These are phyloP conservation scores for Mareca penelope DNA, from an alignment of 2,797 vertebrate species.

Conservation along the genomic window DNA sequence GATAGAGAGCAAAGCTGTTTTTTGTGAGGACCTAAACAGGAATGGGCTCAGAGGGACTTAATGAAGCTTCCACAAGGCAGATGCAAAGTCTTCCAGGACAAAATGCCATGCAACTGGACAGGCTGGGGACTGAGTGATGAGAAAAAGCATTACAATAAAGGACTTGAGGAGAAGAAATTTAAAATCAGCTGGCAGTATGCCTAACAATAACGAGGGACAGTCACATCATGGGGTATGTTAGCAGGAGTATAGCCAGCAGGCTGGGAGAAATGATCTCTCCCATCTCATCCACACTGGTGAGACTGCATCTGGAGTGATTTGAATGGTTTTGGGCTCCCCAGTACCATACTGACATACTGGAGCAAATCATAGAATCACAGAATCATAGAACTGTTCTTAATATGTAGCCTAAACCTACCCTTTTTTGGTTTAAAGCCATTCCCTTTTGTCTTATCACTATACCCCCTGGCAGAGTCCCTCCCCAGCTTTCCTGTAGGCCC, in stretches of 20 bases:
- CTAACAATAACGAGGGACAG: neutral
- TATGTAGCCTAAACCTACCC: too few relatives aligned
- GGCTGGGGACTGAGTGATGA: neutral
- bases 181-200: neutral
- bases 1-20: neutral
- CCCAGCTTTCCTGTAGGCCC: too few relatives aligned
- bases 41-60: neutral
- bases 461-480: too few relatives aligned
- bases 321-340: neutral
- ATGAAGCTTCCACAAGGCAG: neutral
- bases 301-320: neutral
- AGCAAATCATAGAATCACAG: neutral
- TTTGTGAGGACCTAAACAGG: neutral
- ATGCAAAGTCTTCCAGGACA: neutral
- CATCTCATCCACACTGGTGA: neutral
- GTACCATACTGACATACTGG: neutral
- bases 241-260: neutral
- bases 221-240: neutral
- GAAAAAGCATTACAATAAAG: neutral
- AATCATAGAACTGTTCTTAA: too few relatives aligned
- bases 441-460: too few relatives aligned
- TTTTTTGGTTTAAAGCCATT: too few relatives aligned
- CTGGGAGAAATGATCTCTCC: neutral
- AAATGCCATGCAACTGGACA: neutral
- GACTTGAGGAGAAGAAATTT: neutral